Base-by-base conservation (phyloP, 2,113 vertebrate species). In the Vidua macroura region DNA sequence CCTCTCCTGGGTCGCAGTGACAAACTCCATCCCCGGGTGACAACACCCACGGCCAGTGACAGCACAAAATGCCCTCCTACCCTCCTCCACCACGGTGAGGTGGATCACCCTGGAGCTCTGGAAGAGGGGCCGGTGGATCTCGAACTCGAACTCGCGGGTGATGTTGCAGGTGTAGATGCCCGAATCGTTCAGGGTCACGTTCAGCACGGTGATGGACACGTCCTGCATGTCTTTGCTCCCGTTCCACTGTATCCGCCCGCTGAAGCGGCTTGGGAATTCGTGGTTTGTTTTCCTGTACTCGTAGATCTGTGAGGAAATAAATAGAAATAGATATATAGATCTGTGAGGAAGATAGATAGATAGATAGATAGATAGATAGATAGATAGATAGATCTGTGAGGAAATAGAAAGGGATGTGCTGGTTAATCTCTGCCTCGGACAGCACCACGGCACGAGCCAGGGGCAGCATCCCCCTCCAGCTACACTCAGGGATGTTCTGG, bases 151-250 rank as follows among this genome's bases (percentile, higher is more conserved):
- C 87, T 98, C 91, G 24, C 99, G 98, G 48, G 93, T 96, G 83
- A 99, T 98, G 4, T 97, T 89, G 88, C 99, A 99, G 74, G 98
- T 98, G 82, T 99, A 99, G 66, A 97, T 48, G 33, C 99, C 99
- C 0, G 98, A 98, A 87, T 99, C 99, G 0, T 98, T 98, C 39
- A 96, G 85, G 25, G 98, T 98, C 83, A 99, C 97, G 0, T 99
- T 99, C 11, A 87, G 44, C 86, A 99, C 98, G 2, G 97, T 94
- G 95, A 99, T 98, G 96, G 99, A 99, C 27, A 99, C 95, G 0
- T 99, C 99, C 93, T 99, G 99, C 85, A 99, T 96, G 94, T 99
- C 99, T 70, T 98, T 98, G 95, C 99, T 99, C 10, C 99, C 99
- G 0, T 97, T 98, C 99, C 99, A 99, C 68, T 78, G 82, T 25